Conservation (phyloP, 2,888 invertebrate species). For the Aricia artaxerxes region DNA sequence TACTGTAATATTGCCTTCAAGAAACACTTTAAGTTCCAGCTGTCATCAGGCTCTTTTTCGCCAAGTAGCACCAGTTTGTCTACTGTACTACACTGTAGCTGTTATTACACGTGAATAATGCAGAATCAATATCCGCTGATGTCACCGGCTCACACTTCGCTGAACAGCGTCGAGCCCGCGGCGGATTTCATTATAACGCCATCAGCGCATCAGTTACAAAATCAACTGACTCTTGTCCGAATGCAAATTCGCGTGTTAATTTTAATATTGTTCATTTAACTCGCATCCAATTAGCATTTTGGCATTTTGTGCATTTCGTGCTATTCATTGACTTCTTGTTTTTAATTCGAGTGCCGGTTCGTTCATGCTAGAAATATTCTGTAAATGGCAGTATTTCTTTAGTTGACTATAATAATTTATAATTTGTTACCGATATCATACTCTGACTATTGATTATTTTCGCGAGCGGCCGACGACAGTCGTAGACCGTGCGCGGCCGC, state of each 20-base stretch:
- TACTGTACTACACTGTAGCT: neutral
- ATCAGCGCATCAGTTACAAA: conserved; percentile 30
- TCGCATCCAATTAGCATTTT: conserved; percentile 24
- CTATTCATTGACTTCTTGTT: neutral
- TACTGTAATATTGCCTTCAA: no score
- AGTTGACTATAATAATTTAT: neutral
- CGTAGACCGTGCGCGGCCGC: no score
- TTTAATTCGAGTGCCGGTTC: neutral
- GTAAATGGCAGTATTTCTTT: neutral
- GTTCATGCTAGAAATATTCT: neutral
- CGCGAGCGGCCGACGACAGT: no score
- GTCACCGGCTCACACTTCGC: neutral
- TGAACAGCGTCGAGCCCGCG: neutral
- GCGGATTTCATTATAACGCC: conserved; percentile 17
- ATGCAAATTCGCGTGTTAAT: conserved; percentile 25
- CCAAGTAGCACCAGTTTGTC: neutral
- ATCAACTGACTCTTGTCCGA: conserved; percentile 26
- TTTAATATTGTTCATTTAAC: conserved; percentile 27
- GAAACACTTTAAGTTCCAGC: no score
- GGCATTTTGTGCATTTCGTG: conserved; percentile 1
- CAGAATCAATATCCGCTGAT: conserved; percentile 16
- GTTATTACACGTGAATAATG: conserved; percentile 9
- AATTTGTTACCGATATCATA: neutral
- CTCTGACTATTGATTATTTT: no score
- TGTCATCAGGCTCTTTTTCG: no score